phyloP scores from a whole-genome alignment of 30 jellyfish, hydroid and myxozoan genomes.

The Aurelia coerulea region DNA sequence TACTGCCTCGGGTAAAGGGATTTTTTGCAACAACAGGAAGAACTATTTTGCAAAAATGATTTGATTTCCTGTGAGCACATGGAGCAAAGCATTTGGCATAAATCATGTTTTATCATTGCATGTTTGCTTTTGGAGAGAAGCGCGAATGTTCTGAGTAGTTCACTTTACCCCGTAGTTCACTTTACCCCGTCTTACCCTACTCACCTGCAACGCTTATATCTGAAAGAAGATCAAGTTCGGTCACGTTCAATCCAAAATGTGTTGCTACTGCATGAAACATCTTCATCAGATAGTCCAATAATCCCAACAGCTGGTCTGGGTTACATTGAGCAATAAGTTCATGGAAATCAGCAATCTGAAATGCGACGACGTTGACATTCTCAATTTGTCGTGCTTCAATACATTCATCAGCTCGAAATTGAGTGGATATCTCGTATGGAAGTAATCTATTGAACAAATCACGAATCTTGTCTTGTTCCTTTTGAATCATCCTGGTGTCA shows the following conservation, averaged over 20 bases:
- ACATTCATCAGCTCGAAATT: slow-evolving; percentile 21
- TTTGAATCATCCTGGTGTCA: slow-evolving; percentile 74
- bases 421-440: slow-evolving; percentile 36
- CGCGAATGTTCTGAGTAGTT: too few relatives aligned
- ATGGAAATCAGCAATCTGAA: slow-evolving; percentile 61
- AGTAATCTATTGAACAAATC: slow-evolving; percentile 69
- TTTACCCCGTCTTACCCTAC: neutral
- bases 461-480: slow-evolving; percentile 68
- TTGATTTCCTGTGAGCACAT: too few relatives aligned
- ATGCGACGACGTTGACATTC: slow-evolving; percentile 54
- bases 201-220: slow-evolving; percentile 50
- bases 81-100: too few relatives aligned
- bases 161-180: too few relatives aligned
- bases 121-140: too few relatives aligned
- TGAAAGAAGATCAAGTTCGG: slow-evolving; percentile 42
- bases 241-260: slow-evolving; percentile 22
- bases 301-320: slow-evolving; percentile 62
- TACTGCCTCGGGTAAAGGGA: too few relatives aligned
- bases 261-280: slow-evolving; percentile 49
- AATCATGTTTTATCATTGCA: too few relatives aligned
- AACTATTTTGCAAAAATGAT: too few relatives aligned
- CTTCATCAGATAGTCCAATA: slow-evolving; percentile 67
- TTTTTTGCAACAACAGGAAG: too few relatives aligned
- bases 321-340: slow-evolving; percentile 26
- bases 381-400: slow-evolving; percentile 41